These are phyloP conservation scores for Hydropsyche betteni DNA, from an alignment of 2,888 invertebrate species.

Conservation along the genomic window DNA sequence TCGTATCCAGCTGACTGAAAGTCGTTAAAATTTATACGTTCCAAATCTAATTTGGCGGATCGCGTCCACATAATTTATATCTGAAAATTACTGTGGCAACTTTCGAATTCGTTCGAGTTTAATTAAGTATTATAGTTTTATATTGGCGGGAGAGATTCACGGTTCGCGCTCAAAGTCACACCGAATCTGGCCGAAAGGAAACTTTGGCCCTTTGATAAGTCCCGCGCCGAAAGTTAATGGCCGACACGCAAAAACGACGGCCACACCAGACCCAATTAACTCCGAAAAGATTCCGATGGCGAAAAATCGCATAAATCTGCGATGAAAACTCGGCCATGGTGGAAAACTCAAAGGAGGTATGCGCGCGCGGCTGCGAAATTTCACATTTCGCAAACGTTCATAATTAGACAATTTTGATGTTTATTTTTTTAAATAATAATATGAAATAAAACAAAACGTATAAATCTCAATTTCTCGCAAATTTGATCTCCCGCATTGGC, in stretches of 20 bases:
- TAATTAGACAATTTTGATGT: too few species aligned
- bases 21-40: too few species aligned
- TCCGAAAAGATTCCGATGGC: slow-evolving; percentile 15
- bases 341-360: slow-evolving; percentile 9
- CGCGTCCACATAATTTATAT: too few species aligned
- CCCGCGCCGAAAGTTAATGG: slow-evolving; percentile 7
- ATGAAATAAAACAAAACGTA: background rate
- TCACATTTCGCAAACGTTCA: background rate
- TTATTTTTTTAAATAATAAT: too few species aligned
- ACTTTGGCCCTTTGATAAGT: slow-evolving; percentile 12
- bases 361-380: slow-evolving; percentile 6
- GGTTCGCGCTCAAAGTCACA: too few species aligned
- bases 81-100: too few species aligned
- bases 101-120: too few species aligned
- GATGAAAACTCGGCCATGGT: background rate
- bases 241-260: slow-evolving; percentile 6
- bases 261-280: slow-evolving; percentile 23
- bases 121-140: too few species aligned
- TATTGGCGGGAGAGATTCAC: too few species aligned
- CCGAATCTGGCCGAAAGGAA: slow-evolving; percentile 3
- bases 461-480: slow-evolving; percentile 27
- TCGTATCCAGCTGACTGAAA: too few species aligned
- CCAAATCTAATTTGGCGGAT: too few species aligned
- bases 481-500: background rate
- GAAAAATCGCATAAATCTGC: slow-evolving; percentile 25